Evolutionary conservation across 2,113 vertebrate species (phyloP).

Genomic region (Candoia aspera): DNA sequence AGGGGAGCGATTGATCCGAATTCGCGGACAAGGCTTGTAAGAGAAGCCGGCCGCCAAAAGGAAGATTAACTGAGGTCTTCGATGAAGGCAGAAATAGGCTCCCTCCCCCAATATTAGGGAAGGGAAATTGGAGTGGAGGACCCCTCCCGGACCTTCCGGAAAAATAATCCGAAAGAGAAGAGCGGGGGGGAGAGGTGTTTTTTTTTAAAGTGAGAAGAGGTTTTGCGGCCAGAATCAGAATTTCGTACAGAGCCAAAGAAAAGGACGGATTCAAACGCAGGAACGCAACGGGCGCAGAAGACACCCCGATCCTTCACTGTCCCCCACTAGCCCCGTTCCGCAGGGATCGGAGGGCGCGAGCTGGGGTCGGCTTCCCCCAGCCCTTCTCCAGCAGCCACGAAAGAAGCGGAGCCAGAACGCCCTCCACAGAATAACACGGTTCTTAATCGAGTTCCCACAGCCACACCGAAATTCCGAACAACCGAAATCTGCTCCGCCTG

Average conservation of each 20-base stretch:
- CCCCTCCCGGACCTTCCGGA: neutral
- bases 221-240: neutral
- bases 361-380: neutral
- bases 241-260: neutral
- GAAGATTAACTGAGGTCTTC: neutral
- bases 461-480: neutral
- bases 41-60: neutral
- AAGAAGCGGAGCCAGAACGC: neutral
- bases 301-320: neutral
- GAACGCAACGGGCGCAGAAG: neutral
- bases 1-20: neutral
- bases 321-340: neutral
- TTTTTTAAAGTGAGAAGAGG: neutral
- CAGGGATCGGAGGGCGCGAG: neutral
- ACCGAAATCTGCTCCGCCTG: neutral
- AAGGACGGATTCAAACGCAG: neutral
- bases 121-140: neutral
- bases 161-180: too few species aligned
- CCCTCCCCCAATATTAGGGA: neutral
- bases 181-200: too few species aligned
- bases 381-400: neutral
- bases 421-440: too few species aligned
- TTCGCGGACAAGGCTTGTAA: neutral
- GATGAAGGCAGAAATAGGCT: neutral
- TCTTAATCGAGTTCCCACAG: too few species aligned